Evolutionary conservation across 2,888 invertebrate genomes (phyloP), one percentile per base, ranked within the genome.

Genomic region (Melinaea menophilus): DNA sequence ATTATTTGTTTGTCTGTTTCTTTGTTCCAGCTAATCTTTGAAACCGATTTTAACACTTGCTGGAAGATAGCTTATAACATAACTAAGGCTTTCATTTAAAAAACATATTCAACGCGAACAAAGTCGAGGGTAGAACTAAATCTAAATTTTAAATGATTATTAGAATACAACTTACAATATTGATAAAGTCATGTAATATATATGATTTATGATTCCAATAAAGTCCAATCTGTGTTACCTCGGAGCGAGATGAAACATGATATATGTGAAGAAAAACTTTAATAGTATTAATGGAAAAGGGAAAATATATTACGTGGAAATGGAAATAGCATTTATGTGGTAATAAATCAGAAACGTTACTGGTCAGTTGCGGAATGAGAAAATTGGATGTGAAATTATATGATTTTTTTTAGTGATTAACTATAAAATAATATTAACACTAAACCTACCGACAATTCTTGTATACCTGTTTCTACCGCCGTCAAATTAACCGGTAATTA

Each of bases 281-380:
- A 72, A 74, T 73, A 74, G 71, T 70, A 74, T 75, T 72, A 75
- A 77, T 76, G 71, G 74, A 73, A 71, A 68, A 67, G 70, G 69
- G 69, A 71, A n/a, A 74, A 73, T 72, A 73, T 72, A 74, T 75
- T 76, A 69, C 72, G 71, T 69, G 63, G 71, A 75, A 72, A 75
- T 72, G 77, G 71, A 76, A 79, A 80, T 75, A 67, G 82, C 79
- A 79, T 78, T 78, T 75, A 66, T 72, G 76, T 76, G 69, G 67
- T 66, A 72, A 86, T 86, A 86, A 86, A 85, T 86, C 82, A 83
- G 77, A 73, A 68, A 65, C 77, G 72, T 71, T 71, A 70, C 70
- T 76, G 76, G 77, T 73, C 75, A 73, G 65, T 65, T 64, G 64
- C 60, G 63, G 68, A 66, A 60, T 46, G 64, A 69, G 58, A 58